These are phyloP conservation scores for Tortrix viridana DNA, from an alignment of 2,888 invertebrate genomes.

Conservation along the genomic window DNA sequence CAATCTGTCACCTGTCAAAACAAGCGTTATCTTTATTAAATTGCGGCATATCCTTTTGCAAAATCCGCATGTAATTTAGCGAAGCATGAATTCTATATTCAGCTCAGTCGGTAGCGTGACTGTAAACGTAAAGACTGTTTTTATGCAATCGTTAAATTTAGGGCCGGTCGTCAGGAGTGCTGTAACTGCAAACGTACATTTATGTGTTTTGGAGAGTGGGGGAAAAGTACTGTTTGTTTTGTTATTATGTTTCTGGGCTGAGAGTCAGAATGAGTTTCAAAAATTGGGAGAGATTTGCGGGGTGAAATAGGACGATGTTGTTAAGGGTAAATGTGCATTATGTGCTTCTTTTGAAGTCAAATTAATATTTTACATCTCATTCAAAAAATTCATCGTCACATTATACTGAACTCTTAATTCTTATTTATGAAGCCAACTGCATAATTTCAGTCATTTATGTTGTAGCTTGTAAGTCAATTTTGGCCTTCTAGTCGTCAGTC, in stretches of 20 bases:
- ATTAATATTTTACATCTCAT: too few relatives aligned
- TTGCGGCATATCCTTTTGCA: background rate
- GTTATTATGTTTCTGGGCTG: background rate
- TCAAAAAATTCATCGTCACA: too few relatives aligned
- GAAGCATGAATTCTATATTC: slow-evolving; percentile 14
- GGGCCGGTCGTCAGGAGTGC: slow-evolving; percentile 17
- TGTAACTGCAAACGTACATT: slow-evolving; percentile 22
- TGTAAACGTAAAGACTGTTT: slow-evolving; percentile 33
- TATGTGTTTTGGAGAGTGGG: slow-evolving; percentile 11
- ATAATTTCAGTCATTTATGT: too few relatives aligned
- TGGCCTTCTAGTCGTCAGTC: too few relatives aligned
- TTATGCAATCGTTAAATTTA: slow-evolving; percentile 36
- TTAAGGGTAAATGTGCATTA: too few relatives aligned
- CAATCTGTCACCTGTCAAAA: slow-evolving; percentile 19
- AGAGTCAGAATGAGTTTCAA: too few relatives aligned
- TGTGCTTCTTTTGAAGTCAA: too few relatives aligned
- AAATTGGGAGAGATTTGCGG: too few relatives aligned
- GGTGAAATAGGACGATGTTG: too few relatives aligned
- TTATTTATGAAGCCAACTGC: too few relatives aligned
- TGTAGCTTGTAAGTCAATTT: too few relatives aligned
- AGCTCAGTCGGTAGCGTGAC: slow-evolving; percentile 17
- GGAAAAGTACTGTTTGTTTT: background rate
- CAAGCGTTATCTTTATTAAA: background rate
- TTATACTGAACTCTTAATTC: too few relatives aligned
- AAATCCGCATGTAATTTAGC: slow-evolving; percentile 7